A percentile compares a stretch with the other conserved stretches of the same genome.
Evolutionary conservation across 2,888 invertebrate genomes (phyloP).

Genomic region (Monopis laevigella): DNA sequence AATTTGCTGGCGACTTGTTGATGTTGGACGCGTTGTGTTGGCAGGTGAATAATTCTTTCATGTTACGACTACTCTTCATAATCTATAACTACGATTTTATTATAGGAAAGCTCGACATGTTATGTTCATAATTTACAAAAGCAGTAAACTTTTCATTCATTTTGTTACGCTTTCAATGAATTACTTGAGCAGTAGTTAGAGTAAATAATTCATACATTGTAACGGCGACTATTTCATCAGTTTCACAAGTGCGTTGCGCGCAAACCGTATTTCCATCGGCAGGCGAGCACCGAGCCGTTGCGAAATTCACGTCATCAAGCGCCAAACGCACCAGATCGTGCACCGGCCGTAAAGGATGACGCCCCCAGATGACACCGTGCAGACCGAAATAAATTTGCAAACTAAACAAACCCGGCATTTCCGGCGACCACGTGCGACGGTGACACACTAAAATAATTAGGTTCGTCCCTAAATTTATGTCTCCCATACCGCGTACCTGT

Average conservation of each 20-base stretch:
- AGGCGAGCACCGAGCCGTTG: conserved; percentile 31
- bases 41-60: conserved; percentile 27
- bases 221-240: conserved; percentile 23
- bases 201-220: too few relatives aligned
- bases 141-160: too few relatives aligned
- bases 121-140: too few relatives aligned
- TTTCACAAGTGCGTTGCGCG: conserved; percentile 30
- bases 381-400: conserved; percentile 60
- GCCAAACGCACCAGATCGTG: conserved; percentile 36
- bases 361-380: conserved; percentile 53
- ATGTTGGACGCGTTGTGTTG: conserved; percentile 35
- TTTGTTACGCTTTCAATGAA: too few relatives aligned
- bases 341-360: conserved; percentile 39
- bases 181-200: too few relatives aligned
- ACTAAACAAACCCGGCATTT: conserved; percentile 59
- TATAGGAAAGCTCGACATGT: too few relatives aligned
- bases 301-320: conserved; percentile 44
- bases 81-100: too few relatives aligned
- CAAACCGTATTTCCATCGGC: conserved; percentile 36
- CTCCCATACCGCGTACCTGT: conserved; percentile 14
- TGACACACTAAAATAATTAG: conserved; percentile 44
- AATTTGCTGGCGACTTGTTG: conserved; percentile 26
- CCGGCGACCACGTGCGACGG: conserved; percentile 45
- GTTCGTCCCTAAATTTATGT: conserved; percentile 21
- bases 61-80: too few relatives aligned